Evolutionary conservation across 2,113 vertebrate species (phyloP).

Genomic region (Scopus umbretta): DNA sequence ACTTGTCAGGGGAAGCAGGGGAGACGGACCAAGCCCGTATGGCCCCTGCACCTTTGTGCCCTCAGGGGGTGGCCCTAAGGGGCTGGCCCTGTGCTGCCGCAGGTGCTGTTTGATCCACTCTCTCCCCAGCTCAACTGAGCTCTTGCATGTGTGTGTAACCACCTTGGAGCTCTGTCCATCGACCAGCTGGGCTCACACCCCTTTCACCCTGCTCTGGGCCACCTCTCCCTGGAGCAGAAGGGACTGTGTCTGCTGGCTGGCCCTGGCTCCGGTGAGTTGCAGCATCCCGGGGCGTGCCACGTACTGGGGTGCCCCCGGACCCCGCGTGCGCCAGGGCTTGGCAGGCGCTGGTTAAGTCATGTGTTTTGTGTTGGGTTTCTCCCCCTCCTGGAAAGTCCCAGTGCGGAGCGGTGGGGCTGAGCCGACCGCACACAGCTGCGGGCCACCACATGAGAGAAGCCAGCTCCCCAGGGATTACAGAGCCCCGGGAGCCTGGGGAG

Average conservation of each 20-base stretch:
- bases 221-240: not conserved
- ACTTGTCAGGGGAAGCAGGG: not conserved
- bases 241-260: accelerated
- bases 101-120: not conserved
- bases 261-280: not conserved
- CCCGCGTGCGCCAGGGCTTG: not conserved
- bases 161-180: not conserved
- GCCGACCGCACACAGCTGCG: constrained; percentile 78
- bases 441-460: constrained; percentile 76
- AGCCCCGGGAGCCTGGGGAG: constrained; percentile 46
- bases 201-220: not conserved
- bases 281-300: accelerated
- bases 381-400: constrained; percentile 68
- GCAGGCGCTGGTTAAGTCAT: constrained; percentile 40
- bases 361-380: constrained; percentile 62
- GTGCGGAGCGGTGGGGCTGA: constrained; percentile 61
- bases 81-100: accelerated
- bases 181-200: accelerated
- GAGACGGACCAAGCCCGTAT: not conserved
- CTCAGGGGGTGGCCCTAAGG: not conserved
- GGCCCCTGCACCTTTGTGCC: not conserved
- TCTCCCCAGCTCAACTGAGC: not conserved
- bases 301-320: not conserved
- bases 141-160: accelerated
- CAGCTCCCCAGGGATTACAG: constrained; percentile 63